Percentiles rank a stretch among this genome's conserved stretches.
phyloP scores from a whole-genome alignment of 2,888 invertebrate genomes.

The Plebejus argus region DNA sequence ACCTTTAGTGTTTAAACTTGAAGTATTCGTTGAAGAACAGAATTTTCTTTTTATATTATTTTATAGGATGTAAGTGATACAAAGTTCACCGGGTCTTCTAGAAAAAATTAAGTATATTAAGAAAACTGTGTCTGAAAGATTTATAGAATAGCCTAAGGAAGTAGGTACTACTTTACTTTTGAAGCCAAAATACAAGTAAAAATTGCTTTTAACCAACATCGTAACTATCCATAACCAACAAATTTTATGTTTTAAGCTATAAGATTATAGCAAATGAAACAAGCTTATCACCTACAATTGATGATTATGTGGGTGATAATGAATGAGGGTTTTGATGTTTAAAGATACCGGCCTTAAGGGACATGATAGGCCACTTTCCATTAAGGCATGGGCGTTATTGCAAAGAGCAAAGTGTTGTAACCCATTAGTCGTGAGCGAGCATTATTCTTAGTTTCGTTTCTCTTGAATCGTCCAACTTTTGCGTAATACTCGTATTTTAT shows the following conservation, averaged over 20 bases:
- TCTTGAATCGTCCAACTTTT: constrained; percentile 42
- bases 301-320: not conserved
- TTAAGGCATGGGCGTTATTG: constrained; percentile 38
- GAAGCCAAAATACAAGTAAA: too few species aligned
- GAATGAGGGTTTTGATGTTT: not conserved
- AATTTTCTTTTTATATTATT: too few species aligned
- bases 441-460: constrained; percentile 45
- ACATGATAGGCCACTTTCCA: constrained; percentile 38
- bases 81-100: too few species aligned
- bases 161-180: too few species aligned
- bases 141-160: too few species aligned
- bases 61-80: too few species aligned
- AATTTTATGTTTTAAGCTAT: too few species aligned
- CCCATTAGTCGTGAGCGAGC: constrained; percentile 44
- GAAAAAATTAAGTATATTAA: too few species aligned
- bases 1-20: too few species aligned
- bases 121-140: too few species aligned
- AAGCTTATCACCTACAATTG: not conserved
- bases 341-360: not conserved
- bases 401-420: constrained; percentile 46
- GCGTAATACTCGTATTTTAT: constrained; percentile 29
- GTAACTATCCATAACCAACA: not conserved
- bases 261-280: not conserved
- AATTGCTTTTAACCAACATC: too few species aligned
- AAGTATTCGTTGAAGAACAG: too few species aligned